phyloP scores from a whole-genome alignment of 1,140 invertebrate species.

The Drosophila sproati region DNA sequence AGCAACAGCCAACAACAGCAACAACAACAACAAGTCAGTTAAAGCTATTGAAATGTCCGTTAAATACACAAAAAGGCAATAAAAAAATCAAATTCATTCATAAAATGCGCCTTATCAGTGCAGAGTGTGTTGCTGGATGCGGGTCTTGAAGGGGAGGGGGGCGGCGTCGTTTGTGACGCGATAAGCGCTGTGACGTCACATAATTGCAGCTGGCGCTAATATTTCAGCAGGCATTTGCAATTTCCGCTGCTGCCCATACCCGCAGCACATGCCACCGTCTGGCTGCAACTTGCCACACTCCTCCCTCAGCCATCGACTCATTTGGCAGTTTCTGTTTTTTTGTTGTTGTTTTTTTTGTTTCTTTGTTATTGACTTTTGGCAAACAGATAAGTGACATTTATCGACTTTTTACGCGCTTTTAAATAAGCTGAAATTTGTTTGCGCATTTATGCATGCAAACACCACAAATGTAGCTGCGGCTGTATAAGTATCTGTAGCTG shows the following conservation, averaged over 20 bases:
- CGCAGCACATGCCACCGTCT: constrained; percentile 29
- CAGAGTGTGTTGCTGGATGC: constrained; percentile 21
- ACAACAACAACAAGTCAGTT: constrained; percentile 29
- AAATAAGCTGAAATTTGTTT: constrained; percentile 81
- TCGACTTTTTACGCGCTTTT: constrained; percentile 81
- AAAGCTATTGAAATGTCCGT: constrained; percentile 51
- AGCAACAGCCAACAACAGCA: constrained; percentile 18
- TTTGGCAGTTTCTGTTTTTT: constrained; percentile 9
- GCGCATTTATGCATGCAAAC: constrained; percentile 55
- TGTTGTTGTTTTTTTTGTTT: constrained; percentile 45
- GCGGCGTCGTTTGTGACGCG: constrained; percentile 16
- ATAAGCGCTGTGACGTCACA: constrained; percentile 62
- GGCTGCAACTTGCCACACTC: not conserved
- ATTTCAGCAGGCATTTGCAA: constrained; percentile 29
- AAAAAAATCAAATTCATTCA: constrained; percentile 73
- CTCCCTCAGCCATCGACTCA: not conserved
- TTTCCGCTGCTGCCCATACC: constrained; percentile 49
- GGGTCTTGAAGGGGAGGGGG: constrained; percentile 30
- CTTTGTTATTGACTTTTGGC: constrained; percentile 52
- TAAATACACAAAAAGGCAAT: constrained; percentile 61
- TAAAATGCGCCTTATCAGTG: constrained; percentile 66
- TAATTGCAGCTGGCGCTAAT: constrained; percentile 73
- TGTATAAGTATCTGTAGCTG: constrained; percentile 46
- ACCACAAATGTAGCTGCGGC: constrained; percentile 23
- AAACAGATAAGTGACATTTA: constrained; percentile 82